These are phyloP conservation scores for Aspidiotus destructor DNA, from an alignment of 2,888 invertebrate genomes.

Conservation along the genomic window DNA sequence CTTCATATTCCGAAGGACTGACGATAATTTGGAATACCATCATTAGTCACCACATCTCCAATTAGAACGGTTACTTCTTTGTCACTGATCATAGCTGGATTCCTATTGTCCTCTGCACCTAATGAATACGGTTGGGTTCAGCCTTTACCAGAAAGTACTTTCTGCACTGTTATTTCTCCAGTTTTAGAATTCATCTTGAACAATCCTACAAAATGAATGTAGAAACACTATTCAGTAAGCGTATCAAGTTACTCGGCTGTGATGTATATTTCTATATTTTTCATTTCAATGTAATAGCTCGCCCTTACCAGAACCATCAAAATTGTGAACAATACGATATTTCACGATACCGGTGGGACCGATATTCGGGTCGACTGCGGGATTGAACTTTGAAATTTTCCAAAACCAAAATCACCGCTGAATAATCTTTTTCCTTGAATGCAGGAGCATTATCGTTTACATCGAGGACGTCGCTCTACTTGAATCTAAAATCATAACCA, in stretches of 20 bases:
- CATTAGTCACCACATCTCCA: conserved; percentile 70
- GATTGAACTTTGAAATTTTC: conserved; percentile 61
- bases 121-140: conserved; percentile 62
- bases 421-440: conserved; percentile 56
- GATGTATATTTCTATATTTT: too few relatives aligned
- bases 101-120: conserved; percentile 60
- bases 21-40: conserved; percentile 68
- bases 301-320: conserved; percentile 56
- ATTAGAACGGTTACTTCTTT: conserved; percentile 57
- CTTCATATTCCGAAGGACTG: conserved; percentile 58
- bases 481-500: conserved; percentile 43
- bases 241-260: too few relatives aligned
- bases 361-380: conserved; percentile 66
- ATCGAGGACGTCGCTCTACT: conserved; percentile 61
- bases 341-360: conserved; percentile 59
- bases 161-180: conserved; percentile 58
- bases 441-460: conserved; percentile 68
- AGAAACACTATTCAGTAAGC: too few relatives aligned
- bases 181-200: conserved; percentile 56
- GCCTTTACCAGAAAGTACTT: conserved; percentile 62
- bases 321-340: conserved; percentile 63
- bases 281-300: too few relatives aligned
- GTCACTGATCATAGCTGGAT: conserved; percentile 51
- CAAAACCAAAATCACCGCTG: conserved; percentile 64
- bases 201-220: conserved; percentile 45